Evolutionary conservation across 2,797 vertebrate genomes (phyloP).

Genomic region (Poecilia gillii): DNA sequence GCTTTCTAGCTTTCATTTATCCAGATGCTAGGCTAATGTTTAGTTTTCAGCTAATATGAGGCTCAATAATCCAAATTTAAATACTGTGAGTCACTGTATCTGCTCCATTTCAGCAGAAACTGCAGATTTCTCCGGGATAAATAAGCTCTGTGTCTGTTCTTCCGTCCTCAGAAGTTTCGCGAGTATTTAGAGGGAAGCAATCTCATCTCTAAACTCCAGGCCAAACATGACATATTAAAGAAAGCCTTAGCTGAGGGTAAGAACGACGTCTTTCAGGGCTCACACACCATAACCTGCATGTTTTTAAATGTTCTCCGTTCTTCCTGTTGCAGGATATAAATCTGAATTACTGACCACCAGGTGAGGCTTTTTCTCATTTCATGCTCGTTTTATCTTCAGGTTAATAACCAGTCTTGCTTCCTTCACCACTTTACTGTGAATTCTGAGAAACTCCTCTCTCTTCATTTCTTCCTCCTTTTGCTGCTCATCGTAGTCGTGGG

Average conservation of each 20-base stretch:
- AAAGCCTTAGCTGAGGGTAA: conserved; percentile 88
- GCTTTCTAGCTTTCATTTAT: no score
- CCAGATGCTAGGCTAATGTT: no score
- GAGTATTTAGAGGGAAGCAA: conserved; percentile 89
- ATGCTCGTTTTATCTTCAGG: conserved; percentile 5
- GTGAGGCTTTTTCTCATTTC: conserved; percentile 48
- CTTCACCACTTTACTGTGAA: conserved; percentile 18
- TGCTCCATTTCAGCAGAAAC: background rate
- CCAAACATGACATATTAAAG: conserved; percentile 90
- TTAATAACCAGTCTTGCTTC: conserved; percentile 33
- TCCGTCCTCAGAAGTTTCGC: conserved; percentile 84
- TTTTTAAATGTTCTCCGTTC: background rate
- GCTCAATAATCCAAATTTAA: no score
- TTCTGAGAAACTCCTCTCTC: conserved; percentile 20
- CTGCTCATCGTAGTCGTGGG: conserved; percentile 86
- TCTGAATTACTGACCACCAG: conserved; percentile 82
- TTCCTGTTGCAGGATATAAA: conserved; percentile 73
- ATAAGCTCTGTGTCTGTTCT: conserved; percentile 11
- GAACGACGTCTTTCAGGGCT: background rate
- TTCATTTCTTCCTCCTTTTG: conserved; percentile 19
- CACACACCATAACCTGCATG: background rate
- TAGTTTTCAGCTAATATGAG: no score
- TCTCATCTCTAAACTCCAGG: conserved; percentile 89
- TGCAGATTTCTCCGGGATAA: background rate
- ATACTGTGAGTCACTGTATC: background rate